Percentiles rank a stretch among this genome's conserved stretches.
Conservation (phyloP, 1,140 invertebrate genomes). For the Neelides sp. region DNA sequence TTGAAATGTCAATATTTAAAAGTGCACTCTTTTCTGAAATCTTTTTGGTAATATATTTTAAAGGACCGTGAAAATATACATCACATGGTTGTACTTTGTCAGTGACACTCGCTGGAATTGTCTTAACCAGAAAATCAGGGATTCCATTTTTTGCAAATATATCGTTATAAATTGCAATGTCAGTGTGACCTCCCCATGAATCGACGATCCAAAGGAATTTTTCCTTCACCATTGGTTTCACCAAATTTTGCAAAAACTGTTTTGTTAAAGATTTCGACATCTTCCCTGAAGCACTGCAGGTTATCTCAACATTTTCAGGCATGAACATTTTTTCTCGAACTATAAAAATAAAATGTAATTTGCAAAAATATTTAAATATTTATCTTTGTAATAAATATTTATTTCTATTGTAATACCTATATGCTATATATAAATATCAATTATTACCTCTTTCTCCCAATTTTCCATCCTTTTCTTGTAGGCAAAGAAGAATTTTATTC, state of each 20-base stretch:
- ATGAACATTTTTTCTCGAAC: background rate
- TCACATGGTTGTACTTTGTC: background rate
- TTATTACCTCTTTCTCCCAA: background rate
- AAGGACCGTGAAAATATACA: background rate
- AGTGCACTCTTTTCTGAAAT: background rate
- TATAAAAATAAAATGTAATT: too few relatives aligned
- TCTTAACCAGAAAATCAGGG: background rate
- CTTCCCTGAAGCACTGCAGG: background rate
- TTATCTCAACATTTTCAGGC: background rate
- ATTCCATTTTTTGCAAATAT: background rate
- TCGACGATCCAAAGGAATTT: background rate
- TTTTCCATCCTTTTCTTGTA: background rate
- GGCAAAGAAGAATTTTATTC: background rate
- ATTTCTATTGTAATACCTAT: background rate
- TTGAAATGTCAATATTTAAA: background rate
- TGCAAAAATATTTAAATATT: background rate
- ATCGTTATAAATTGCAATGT: background rate
- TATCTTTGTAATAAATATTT: background rate
- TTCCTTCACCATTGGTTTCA: background rate
- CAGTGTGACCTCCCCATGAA: background rate
- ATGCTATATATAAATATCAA: background rate
- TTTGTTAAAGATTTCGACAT: background rate
- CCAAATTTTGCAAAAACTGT: background rate
- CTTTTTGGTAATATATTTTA: background rate
- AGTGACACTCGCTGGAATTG: background rate